Evolutionary conservation across 1,140 invertebrate species (phyloP), one percentile per base, ranked within the genome.

Genomic region (Zaprionus lachaisei): DNA sequence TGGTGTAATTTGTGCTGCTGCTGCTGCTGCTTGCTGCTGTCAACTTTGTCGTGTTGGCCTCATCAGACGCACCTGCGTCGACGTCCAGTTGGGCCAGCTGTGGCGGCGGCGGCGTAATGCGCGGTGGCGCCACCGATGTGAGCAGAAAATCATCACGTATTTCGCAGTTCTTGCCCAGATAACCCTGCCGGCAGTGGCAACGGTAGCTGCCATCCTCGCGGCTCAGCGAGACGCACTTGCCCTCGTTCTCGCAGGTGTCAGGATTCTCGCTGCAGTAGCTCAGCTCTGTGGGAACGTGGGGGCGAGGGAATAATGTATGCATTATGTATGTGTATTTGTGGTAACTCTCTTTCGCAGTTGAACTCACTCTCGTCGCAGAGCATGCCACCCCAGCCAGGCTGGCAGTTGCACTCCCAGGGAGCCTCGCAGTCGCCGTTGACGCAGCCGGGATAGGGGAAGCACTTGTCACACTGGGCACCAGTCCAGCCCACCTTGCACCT

Each of bases 401-500:
- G 94, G 92, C 97, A 98, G 81, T 95, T 95, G 91, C 97, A 98
- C 89, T 98, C 97, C 97, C 97, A 98, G n/a, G 97, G 97, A 28
- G 95, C 94, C 83, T 95, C 96, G 91, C 97, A 98, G 44, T 95
- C 94, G 15, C 97, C 97, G 92, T 98, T 96, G 38, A 95, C 95
- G 86, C 97, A 98, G 51, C 97, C 97, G 0, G 97, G 97, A 93
- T 98, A 98, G 0, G 95, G 94, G 69, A 96, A 96, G 92, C 97
- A 98, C 91, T 96, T 95, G 51, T 96, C 95, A 91, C 97, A 98
- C 75, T 96, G 95, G 2, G 94, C 92, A 2, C 97, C 97, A 49
- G 95, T 96, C 96, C 97, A 98, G n/a, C 97, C 97, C 2, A 97
- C 95, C 85, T 96, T 96, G 92, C 97, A 98, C 82, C 97, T 96